Evolutionary conservation across 2,113 vertebrate species (phyloP).

Genomic region (Microcebus jonahi): DNA sequence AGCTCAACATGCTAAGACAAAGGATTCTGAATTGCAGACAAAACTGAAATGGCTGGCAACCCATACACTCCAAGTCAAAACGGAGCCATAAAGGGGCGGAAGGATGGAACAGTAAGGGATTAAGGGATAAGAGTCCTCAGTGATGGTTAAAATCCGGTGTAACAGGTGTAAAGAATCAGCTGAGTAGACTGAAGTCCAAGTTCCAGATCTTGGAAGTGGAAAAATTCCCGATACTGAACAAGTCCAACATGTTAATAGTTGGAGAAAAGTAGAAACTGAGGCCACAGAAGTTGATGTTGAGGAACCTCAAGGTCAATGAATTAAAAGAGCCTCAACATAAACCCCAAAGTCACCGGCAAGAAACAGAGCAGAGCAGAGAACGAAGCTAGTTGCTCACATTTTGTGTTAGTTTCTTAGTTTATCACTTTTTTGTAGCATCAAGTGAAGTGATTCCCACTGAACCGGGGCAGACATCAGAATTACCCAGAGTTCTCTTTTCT

Average conservation of each 20-base stretch:
- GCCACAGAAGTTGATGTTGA: background rate
- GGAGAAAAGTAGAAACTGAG: background rate
- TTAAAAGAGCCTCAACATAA: background rate
- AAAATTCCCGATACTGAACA: background rate
- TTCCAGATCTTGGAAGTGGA: background rate
- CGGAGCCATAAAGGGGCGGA: background rate
- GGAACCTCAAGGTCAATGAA: background rate
- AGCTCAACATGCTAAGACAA: background rate
- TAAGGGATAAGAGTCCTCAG: background rate
- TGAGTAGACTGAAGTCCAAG: background rate
- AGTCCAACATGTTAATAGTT: background rate
- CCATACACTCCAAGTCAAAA: background rate
- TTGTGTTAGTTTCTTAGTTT: background rate
- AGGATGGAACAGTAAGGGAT: background rate
- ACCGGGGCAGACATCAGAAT: background rate
- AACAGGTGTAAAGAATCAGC: background rate
- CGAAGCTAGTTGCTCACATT: rapidly evolving
- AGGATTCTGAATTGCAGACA: background rate
- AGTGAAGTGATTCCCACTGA: background rate
- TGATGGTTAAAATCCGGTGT: background rate
- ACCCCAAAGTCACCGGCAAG: background rate
- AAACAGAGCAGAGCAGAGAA: slow-evolving; percentile 6
- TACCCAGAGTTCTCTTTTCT: background rate
- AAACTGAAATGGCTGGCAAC: background rate
- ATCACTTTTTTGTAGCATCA: background rate